These are phyloP conservation scores for Toxotes lorentzi DNA, from an alignment of 2,797 vertebrate species.

Conservation along the genomic window DNA sequence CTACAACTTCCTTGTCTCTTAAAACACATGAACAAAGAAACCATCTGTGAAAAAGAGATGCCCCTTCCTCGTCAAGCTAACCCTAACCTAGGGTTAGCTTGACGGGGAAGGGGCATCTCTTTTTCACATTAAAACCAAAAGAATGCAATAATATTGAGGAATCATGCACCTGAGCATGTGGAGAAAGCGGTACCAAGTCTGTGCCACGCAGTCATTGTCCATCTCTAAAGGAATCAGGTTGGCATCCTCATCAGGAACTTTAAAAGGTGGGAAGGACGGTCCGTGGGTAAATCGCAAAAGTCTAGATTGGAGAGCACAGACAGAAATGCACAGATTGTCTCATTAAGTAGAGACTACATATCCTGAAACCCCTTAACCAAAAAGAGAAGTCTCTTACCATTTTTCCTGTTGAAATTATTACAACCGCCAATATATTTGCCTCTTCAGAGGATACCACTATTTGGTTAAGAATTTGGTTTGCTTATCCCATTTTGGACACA, in stretches of 20 bases:
- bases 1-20: conserved; percentile 14
- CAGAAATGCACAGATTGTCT: conserved; percentile 12
- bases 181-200: conserved; percentile 98
- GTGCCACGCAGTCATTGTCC: conserved; percentile 95
- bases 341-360: background rate
- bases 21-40: conserved; percentile 15
- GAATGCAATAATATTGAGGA: background rate
- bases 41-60: no score
- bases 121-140: background rate
- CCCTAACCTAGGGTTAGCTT: background rate
- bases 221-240: conserved; percentile 94
- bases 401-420: background rate
- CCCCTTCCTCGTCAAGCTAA: no score
- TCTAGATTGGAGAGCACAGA: conserved; percentile 73
- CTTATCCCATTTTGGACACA: background rate
- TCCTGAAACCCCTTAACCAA: background rate
- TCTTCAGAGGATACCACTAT: background rate
- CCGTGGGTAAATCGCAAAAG: conserved; percentile 94
- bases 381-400: background rate
- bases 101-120: background rate
- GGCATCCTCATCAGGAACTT: conserved; percentile 95
- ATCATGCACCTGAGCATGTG: conserved; percentile 93
- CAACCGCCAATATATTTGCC: background rate
- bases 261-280: conserved; percentile 94
- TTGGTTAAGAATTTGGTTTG: background rate